Conservation (phyloP, 2,888 invertebrate genomes). For the Crematogaster levior region DNA sequence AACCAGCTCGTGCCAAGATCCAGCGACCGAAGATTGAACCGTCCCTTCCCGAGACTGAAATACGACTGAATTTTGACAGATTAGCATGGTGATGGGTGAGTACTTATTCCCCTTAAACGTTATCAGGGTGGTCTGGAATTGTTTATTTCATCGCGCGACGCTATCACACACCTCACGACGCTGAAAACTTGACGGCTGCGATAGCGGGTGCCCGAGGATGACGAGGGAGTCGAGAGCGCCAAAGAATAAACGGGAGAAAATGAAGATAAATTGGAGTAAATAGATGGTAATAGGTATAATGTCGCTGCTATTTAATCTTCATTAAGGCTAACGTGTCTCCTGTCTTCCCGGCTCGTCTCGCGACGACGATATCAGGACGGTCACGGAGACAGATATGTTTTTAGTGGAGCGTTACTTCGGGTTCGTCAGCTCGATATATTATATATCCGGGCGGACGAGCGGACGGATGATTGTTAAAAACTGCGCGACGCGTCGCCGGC, state of each 20-base stretch:
- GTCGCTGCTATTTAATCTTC: constrained; percentile 83
- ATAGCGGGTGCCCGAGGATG: neutral
- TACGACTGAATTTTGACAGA: constrained; percentile 32
- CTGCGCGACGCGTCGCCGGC: constrained; percentile 31
- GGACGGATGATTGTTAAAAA: constrained; percentile 43
- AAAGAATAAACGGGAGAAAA: constrained; percentile 77
- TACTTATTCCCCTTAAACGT: constrained; percentile 36
- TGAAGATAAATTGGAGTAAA: constrained; percentile 83
- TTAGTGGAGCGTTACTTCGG: constrained; percentile 28
- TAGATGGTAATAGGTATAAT: constrained; percentile 82
- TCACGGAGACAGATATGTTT: constrained; percentile 35
- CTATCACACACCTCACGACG: constrained; percentile 40
- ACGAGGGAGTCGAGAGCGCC: constrained; percentile 49
- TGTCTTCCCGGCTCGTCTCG: constrained; percentile 53
- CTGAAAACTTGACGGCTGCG: neutral
- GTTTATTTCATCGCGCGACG: constrained; percentile 20
- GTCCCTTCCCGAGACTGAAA: neutral
- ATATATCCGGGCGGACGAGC: constrained; percentile 26
- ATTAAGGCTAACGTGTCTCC: constrained; percentile 75
- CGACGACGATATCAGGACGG: constrained; percentile 35
- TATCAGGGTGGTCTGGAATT: constrained; percentile 1
- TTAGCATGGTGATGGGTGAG: constrained; percentile 22
- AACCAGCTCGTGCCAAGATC: constrained; percentile 7
- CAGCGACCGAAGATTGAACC: neutral
- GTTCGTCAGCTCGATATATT: constrained; percentile 17